A percentile compares a stretch with the other conserved stretches of the same genome.
Evolutionary conservation across 2,888 invertebrate genomes (phyloP).

Genomic region (Acutogordius australiensis): DNA sequence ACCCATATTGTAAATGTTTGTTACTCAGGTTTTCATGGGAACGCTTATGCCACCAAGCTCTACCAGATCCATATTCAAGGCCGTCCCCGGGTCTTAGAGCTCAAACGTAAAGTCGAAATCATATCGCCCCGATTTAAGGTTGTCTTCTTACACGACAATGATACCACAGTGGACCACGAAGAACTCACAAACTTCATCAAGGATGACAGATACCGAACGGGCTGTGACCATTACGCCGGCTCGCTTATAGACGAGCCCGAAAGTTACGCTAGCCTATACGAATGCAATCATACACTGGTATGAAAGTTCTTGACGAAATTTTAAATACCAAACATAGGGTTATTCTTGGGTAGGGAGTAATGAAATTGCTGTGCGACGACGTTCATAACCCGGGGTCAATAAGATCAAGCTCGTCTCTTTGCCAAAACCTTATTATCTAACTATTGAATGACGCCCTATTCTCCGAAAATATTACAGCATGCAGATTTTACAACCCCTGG

Average conservation of each 20-base stretch:
- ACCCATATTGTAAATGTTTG: too few species aligned
- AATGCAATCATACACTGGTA: neutral
- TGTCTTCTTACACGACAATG: neutral
- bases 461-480: too few species aligned
- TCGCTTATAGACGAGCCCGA: neutral
- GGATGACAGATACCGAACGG: neutral
- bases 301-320: neutral
- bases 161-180: neutral
- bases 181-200: neutral
- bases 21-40: neutral
- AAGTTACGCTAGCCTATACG: neutral
- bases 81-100: neutral
- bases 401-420: too few species aligned
- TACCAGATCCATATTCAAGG: neutral
- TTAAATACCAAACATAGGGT: too few species aligned
- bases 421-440: too few species aligned
- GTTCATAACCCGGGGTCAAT: too few species aligned
- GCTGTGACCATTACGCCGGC: neutral
- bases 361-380: too few species aligned
- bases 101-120: neutral
- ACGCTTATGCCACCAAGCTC: neutral
- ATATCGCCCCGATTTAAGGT: neutral
- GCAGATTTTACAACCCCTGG: too few species aligned
- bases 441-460: too few species aligned
- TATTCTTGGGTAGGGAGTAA: too few species aligned